A percentile compares a stretch with the other conserved stretches of the same genome.
These are phyloP conservation scores for Microcebus tavaratra DNA, from an alignment of 2,113 vertebrate species.

Conservation along the genomic window DNA sequence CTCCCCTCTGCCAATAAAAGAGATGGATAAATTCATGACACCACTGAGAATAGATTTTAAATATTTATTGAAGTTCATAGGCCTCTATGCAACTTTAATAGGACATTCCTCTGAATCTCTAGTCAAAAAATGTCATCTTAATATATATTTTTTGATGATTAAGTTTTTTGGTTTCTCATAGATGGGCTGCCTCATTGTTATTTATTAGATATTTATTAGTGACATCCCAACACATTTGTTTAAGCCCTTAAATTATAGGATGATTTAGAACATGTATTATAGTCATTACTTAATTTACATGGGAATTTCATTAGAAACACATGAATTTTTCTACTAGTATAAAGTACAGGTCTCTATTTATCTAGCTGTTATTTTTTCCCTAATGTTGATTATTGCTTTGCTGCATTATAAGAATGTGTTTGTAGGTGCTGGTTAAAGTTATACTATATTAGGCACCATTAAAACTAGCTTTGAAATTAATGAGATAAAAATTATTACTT, in stretches of 20 bases:
- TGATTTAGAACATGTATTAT: background rate
- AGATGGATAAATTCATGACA: conserved; percentile 67
- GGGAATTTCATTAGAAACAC: background rate
- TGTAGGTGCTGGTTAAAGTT: background rate
- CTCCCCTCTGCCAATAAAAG: conserved; percentile 43
- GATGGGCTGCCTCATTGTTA: background rate
- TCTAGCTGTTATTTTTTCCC: conserved; percentile 4
- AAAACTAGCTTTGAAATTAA: conserved; percentile 67
- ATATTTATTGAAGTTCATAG: conserved; percentile 78
- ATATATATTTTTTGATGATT: background rate
- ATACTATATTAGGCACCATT: conserved; percentile 5
- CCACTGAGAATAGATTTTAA: conserved; percentile 75
- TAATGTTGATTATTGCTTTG: conserved; percentile 51
- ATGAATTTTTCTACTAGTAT: background rate
- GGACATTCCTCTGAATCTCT: conserved; percentile 32
- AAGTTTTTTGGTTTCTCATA: background rate
- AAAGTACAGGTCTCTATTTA: background rate
- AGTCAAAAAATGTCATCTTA: conserved; percentile 67
- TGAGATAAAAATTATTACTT: conserved; percentile 65
- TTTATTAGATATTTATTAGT: background rate
- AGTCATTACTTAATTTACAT: conserved; percentile 24
- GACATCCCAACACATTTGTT: background rate
- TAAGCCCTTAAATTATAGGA: conserved; percentile 1
- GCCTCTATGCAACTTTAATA: conserved; percentile 73
- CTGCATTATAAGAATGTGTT: background rate